These are phyloP conservation scores for Drosophila percnosoma DNA, from an alignment of 2,888 invertebrate genomes.

Conservation along the genomic window DNA sequence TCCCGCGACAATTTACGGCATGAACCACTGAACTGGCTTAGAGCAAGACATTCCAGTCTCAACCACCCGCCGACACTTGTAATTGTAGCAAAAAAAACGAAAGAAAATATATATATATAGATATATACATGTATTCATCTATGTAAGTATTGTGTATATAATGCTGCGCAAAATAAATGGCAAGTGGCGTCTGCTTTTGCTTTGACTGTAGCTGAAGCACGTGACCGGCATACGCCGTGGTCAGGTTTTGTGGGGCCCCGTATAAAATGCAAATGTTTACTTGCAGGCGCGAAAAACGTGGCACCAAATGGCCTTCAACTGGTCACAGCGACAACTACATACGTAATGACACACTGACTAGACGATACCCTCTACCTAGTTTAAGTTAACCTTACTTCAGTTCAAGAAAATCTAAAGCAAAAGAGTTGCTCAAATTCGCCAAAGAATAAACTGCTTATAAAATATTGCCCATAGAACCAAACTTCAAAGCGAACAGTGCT, in stretches of 20 bases:
- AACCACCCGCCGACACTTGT: conserved; percentile 24
- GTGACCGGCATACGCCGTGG: conserved; percentile 57
- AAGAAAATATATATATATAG: conserved; percentile 7
- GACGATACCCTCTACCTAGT: too few relatives aligned
- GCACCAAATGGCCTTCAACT: conserved; percentile 54
- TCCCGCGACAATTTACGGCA: conserved; percentile 63
- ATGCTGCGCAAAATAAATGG: conserved; percentile 41
- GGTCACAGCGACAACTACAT: conserved; percentile 25
- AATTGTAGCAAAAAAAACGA: not conserved
- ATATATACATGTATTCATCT: conserved; percentile 3
- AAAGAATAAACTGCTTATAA: not conserved
- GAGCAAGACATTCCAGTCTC: conserved; percentile 45
- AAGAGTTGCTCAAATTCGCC: not conserved
- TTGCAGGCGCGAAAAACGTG: conserved; percentile 56
- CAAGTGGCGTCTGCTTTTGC: conserved; percentile 23
- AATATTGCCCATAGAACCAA: not conserved
- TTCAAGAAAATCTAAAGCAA: not conserved
- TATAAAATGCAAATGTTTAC: conserved; percentile 71
- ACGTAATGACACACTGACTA: conserved; percentile 22
- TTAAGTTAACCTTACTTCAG: not conserved
- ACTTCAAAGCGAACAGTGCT: too few relatives aligned
- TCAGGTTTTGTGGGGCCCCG: conserved; percentile 4
- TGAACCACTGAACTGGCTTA: conserved; percentile 52
- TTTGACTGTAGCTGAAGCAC: conserved; percentile 49
- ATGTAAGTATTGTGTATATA: conserved; percentile 1